A percentile compares a stretch with the other conserved stretches of the same genome.
Conservation (phyloP, 2,797 vertebrate genomes). For the Propithecus deckenii region DNA sequence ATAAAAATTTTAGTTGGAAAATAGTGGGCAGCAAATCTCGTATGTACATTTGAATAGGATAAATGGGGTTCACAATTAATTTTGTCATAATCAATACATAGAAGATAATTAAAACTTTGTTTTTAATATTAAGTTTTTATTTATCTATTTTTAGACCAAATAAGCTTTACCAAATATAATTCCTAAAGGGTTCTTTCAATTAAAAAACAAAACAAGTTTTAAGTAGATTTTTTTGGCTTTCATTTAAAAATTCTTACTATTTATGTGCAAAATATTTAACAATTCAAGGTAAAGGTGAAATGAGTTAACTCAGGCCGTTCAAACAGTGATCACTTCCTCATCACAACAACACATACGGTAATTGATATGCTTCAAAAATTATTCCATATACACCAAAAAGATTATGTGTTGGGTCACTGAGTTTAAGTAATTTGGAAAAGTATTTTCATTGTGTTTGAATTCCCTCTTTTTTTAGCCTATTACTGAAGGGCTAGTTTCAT, state of each 20-base stretch:
- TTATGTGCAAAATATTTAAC: not conserved
- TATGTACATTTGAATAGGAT: not conserved
- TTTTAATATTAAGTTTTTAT: not conserved
- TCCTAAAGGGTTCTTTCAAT: not conserved
- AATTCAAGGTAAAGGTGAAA: slow-evolving; percentile 42
- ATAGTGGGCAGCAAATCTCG: not conserved
- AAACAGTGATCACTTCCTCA: not conserved
- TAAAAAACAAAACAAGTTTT: not conserved
- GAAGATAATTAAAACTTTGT: not conserved
- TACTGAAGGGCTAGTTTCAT: not conserved
- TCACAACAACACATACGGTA: not conserved
- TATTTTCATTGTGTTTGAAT: not conserved
- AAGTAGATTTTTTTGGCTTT: not conserved
- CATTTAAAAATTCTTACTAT: not conserved
- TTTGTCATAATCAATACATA: not conserved
- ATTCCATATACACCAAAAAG: not conserved
- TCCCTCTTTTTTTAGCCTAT: not conserved
- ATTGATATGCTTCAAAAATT: not conserved
- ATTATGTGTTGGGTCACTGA: not conserved
- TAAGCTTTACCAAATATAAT: not conserved
- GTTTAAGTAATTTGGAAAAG: not conserved
- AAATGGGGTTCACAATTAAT: not conserved
- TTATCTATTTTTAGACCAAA: not conserved
- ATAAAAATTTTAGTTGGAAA: not conserved
- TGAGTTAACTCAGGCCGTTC: not conserved